phyloP scores from a whole-genome alignment of 2,797 vertebrate genomes.

The Coccyzus lansbergi region DNA sequence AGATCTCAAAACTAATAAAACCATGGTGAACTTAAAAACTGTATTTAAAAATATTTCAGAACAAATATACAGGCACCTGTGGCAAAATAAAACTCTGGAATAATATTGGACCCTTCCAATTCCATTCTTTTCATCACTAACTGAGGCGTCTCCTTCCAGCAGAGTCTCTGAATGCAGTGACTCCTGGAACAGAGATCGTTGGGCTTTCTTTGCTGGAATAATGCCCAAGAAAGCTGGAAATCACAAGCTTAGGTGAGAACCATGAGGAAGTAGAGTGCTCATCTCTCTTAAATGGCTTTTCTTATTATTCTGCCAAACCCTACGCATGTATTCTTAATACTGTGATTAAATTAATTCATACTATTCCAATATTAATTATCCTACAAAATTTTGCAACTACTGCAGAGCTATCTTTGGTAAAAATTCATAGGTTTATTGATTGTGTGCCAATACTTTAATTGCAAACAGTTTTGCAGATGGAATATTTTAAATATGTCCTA shows the following conservation, averaged over 20 bases:
- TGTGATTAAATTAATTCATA: background rate
- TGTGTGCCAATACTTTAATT: slow-evolving; percentile 19
- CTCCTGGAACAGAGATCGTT: background rate
- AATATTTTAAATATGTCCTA: background rate
- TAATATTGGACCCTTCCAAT: background rate
- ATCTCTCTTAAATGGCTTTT: background rate
- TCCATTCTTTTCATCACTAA: background rate
- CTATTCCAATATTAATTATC: slow-evolving; percentile 20
- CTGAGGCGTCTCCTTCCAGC: background rate
- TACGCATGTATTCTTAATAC: background rate
- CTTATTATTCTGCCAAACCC: background rate
- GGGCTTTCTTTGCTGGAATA: background rate
- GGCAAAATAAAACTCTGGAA: background rate
- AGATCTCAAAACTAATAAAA: background rate
- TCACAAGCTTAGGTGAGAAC: background rate
- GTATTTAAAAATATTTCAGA: background rate
- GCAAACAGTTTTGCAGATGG: background rate
- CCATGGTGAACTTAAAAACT: background rate
- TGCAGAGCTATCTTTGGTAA: background rate
- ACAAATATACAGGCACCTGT: background rate
- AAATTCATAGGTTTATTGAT: slow-evolving; percentile 47
- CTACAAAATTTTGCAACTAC: background rate
- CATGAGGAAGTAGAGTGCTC: background rate
- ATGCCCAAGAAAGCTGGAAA: background rate
- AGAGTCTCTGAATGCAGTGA: background rate